Evolutionary conservation across 2,888 invertebrate species (phyloP), one percentile per base, ranked within the genome.

Genomic region (Chaetoderma sp.): DNA sequence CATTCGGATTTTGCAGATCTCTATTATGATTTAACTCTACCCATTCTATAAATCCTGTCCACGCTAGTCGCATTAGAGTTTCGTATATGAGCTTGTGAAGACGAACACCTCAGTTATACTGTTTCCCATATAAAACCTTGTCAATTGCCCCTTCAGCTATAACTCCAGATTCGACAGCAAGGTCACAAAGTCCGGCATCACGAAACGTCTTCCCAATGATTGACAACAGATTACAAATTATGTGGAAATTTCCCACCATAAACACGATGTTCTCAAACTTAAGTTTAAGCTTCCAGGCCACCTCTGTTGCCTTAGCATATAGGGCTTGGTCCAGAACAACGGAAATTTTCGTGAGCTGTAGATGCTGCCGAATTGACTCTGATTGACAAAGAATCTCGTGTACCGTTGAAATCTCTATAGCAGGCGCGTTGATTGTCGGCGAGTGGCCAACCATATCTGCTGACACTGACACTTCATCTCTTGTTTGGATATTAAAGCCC

Each of bases 301-400:
- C 59, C 47, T 75, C 70, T n/a, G 66, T 55, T 44, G 69, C 73
- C 56, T 73, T 76, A n/a, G 72, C 62, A 69, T 65, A 75, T 28
- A 74, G 58, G 36, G 71, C 73, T 63, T 77, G 69, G 55, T 72
- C 68, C 18, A 71, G 49, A 16, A 67, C 60, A 54, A 36, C 32
- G 16, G 47, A 54, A 8, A 68, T 65, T 13, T 47, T 60, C 18
- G 66, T 32, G 4, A 68, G 56, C 4, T 70, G 1, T n/a, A 69
- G 59, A 27, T 21, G 1, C n/a, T 59, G 10, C 63, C 21, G 32
- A 44, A 65, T 65, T n/a, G 18, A 16, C 28, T 47, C 18, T 28
- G 55, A 64, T 54, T 65, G 54, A 23, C 25, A 18, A 28, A 64
- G 36, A 4, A 4, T 42, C 44, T 64, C 63, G 10, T 56, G 30